Evolutionary conservation across 2,797 vertebrate genomes (phyloP).

Genomic region (Rhynchotus rufescens): DNA sequence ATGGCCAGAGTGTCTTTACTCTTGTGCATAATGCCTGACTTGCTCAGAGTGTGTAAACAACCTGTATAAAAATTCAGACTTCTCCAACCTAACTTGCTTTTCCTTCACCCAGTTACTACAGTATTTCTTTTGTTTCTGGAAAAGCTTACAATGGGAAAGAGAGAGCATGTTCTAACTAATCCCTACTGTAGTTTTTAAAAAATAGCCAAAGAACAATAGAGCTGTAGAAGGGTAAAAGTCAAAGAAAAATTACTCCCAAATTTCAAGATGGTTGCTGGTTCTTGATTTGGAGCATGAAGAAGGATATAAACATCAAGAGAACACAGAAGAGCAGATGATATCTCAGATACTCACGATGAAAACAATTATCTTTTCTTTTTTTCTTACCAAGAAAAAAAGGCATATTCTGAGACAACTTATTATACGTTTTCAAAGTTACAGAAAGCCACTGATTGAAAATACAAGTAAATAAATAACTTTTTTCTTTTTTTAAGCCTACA

Average conservation of each 20-base stretch:
- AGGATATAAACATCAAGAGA: not conserved
- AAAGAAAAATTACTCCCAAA: not conserved
- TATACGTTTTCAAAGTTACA: not conserved
- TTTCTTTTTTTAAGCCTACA: not conserved
- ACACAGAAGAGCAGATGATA: not conserved
- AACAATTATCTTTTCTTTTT: not conserved
- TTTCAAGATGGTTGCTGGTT: not conserved
- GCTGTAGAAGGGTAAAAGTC: not conserved
- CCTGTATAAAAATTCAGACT: not conserved
- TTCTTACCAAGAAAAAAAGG: not conserved
- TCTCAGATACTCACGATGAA: not conserved
- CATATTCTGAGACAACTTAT: not conserved
- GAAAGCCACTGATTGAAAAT: not conserved
- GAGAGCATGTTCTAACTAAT: not conserved
- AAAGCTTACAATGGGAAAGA: not conserved
- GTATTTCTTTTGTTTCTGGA: rapidly evolving
- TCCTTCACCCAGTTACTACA: not conserved
- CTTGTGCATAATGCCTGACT: not conserved
- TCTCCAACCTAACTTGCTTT: not conserved
- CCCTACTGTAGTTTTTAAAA: rapidly evolving
- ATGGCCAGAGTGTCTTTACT: not conserved
- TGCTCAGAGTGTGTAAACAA: rapidly evolving
- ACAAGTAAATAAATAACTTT: not conserved
- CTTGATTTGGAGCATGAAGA: not conserved
- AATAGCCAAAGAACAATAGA: not conserved